These are phyloP conservation scores for Psammodynastes pulverulentus DNA, from an alignment of 2,113 vertebrate genomes.

Conservation along the genomic window DNA sequence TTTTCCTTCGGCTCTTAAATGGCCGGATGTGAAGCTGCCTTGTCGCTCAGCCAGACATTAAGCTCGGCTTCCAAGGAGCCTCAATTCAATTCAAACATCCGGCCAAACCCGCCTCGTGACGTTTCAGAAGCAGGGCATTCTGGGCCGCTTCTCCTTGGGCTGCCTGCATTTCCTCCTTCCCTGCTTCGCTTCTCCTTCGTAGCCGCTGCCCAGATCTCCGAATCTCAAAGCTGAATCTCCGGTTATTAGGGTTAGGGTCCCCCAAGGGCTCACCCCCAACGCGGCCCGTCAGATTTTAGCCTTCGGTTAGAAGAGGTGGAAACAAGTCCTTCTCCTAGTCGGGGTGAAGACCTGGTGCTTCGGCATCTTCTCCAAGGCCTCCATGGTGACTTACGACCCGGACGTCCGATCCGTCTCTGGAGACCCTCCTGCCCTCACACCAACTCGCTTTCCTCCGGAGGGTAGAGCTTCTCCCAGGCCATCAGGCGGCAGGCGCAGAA, in stretches of 20 bases:
- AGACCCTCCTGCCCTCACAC: conserved; percentile 59
- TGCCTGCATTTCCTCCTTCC: neutral
- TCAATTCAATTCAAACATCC: neutral
- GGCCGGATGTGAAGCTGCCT: neutral
- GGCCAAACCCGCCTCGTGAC: accelerated
- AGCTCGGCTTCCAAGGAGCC: neutral
- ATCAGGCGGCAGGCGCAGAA: conserved; percentile 82
- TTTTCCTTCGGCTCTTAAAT: neutral
- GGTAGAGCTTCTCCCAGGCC: conserved; percentile 87
- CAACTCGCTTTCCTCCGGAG: conserved; percentile 68
- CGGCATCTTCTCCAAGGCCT: neutral
- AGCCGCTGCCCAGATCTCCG: neutral
- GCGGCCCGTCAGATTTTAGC: neutral
- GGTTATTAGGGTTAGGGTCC: neutral
- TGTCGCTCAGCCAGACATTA: neutral
- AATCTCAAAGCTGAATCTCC: neutral
- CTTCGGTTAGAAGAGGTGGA: neutral
- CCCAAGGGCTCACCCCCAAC: neutral
- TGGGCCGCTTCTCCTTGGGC: neutral
- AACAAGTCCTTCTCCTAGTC: neutral
- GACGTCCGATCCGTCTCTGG: neutral
- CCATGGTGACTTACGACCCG: neutral
- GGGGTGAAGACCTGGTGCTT: neutral
- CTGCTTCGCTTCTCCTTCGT: neutral
- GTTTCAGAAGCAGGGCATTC: neutral